Conservation (phyloP, 23 tunicate genomes). For the Styela plicata region DNA sequence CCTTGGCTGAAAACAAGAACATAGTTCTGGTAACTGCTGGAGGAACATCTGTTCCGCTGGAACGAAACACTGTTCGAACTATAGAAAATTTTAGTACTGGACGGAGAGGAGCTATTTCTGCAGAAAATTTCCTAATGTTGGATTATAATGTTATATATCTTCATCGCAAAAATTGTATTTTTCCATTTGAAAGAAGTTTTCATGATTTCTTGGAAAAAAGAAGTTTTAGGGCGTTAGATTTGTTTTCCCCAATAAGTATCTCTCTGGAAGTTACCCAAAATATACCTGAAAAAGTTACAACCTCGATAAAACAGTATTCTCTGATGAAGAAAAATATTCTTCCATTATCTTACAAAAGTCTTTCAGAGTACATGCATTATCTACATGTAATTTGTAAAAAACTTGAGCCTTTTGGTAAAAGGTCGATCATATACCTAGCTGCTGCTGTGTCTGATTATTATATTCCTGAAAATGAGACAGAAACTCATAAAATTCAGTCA, state of each 20-base stretch:
- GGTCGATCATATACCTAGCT: constrained; percentile 56
- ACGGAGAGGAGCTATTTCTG: constrained; percentile 77
- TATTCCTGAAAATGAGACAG: constrained; percentile 35
- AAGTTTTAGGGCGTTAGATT: constrained; percentile 38
- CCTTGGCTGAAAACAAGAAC: constrained; percentile 15
- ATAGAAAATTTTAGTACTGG: constrained; percentile 97
- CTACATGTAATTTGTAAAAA: constrained; percentile 1
- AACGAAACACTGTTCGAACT: constrained; percentile 50
- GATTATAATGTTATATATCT: constrained; percentile 67
- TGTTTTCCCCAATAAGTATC: constrained; percentile 7
- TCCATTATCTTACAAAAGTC: background rate
- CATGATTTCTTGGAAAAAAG: background rate
- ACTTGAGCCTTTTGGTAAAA: constrained; percentile 29
- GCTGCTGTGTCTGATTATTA: constrained; percentile 96
- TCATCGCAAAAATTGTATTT: constrained; percentile 46
- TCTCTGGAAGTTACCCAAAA: background rate
- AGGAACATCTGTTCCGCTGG: constrained; percentile 74
- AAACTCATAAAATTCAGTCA: constrained; percentile 78
- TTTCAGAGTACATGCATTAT: constrained; percentile 15
- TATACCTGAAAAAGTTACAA: background rate
- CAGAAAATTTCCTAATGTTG: constrained; percentile 55
- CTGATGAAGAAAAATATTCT: background rate
- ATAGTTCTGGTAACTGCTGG: constrained; percentile 85
- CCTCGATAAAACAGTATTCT: background rate
- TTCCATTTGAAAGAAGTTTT: constrained; percentile 47